Evolutionary conservation across 1,140 invertebrate species (phyloP).

Genomic region (Theocolax elegans): DNA sequence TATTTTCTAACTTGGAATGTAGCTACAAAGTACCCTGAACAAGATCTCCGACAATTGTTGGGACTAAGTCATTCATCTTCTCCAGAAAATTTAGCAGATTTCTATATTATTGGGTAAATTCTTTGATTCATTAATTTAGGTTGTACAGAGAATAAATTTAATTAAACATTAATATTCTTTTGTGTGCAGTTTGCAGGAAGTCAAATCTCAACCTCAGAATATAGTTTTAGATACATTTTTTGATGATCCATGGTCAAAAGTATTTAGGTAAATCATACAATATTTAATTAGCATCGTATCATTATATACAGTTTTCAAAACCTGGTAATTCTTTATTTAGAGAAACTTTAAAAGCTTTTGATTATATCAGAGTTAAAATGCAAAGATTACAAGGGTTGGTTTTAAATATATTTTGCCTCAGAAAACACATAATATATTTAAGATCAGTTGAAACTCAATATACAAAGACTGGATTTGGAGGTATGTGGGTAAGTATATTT

Average conservation of each 20-base stretch:
- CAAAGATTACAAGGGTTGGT: slow-evolving; percentile 84
- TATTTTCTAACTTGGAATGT: slow-evolving; percentile 89
- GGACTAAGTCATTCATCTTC: slow-evolving; percentile 72
- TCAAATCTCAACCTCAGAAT: slow-evolving; percentile 88
- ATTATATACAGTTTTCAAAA: not conserved
- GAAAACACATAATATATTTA: slow-evolving; percentile 82
- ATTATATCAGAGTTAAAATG: slow-evolving; percentile 82
- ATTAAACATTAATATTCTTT: no score
- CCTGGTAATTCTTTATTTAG: slow-evolving; percentile 65
- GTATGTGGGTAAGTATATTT: slow-evolving; percentile 84
- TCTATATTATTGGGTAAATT: slow-evolving; percentile 82
- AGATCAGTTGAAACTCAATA: slow-evolving; percentile 86
- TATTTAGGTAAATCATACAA: slow-evolving; percentile 66
- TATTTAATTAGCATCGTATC: not conserved
- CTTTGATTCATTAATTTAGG: no score
- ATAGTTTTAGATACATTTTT: slow-evolving; percentile 83
- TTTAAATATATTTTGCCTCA: slow-evolving; percentile 79
- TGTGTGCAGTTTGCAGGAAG: slow-evolving; percentile 83
- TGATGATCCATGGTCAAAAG: slow-evolving; percentile 86
- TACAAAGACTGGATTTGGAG: slow-evolving; percentile 88
- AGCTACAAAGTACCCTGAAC: slow-evolving; percentile 78
- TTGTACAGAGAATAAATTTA: no score
- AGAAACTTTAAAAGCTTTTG: slow-evolving; percentile 74
- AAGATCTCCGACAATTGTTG: slow-evolving; percentile 76
- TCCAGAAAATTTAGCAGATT: slow-evolving; percentile 76